Evolutionary conservation across 2,888 invertebrate species (phyloP).

Genomic region (Polyommatus icarus): DNA sequence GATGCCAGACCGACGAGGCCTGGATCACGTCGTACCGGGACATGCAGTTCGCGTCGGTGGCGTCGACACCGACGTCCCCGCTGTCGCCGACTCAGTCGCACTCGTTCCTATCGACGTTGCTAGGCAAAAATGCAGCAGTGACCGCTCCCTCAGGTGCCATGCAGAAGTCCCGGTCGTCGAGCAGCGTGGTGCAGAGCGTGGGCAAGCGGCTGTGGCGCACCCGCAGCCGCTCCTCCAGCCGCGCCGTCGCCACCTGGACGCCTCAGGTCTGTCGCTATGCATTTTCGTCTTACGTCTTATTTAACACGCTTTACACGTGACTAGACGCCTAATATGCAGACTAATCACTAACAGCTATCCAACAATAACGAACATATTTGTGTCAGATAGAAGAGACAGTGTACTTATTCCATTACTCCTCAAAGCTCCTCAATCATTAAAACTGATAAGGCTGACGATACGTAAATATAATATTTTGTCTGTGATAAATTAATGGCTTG

Average conservation of each 20-base stretch:
- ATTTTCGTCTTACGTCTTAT: constrained; percentile 37
- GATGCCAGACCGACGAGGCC: constrained; percentile 88
- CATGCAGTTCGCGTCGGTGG: constrained; percentile 60
- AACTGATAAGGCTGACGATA: neutral
- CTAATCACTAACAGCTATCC: neutral
- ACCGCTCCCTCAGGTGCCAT: constrained; percentile 83
- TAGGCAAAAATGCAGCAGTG: constrained; percentile 62
- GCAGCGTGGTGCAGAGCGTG: constrained; percentile 92
- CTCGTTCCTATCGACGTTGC: constrained; percentile 66
- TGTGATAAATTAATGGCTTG: neutral
- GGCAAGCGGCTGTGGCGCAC: constrained; percentile 92
- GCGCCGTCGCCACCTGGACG: constrained; percentile 86
- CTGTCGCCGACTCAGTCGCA: constrained; percentile 76
- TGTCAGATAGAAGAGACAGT: too few relatives aligned
- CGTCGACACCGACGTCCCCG: constrained; percentile 74
- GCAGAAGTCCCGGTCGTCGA: constrained; percentile 95
- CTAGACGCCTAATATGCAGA: neutral
- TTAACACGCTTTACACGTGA: neutral
- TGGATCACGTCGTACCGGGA: constrained; percentile 83
- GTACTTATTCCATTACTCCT: too few relatives aligned
- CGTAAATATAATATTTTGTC: neutral
- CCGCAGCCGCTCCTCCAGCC: constrained; percentile 90
- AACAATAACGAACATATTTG: too few relatives aligned
- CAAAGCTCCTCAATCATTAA: neutral
- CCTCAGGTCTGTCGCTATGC: constrained; percentile 87